Percentiles rank a stretch among this genome's conserved stretches.
phyloP scores from a whole-genome alignment of 2,888 invertebrate species.

The Spisula solida region DNA sequence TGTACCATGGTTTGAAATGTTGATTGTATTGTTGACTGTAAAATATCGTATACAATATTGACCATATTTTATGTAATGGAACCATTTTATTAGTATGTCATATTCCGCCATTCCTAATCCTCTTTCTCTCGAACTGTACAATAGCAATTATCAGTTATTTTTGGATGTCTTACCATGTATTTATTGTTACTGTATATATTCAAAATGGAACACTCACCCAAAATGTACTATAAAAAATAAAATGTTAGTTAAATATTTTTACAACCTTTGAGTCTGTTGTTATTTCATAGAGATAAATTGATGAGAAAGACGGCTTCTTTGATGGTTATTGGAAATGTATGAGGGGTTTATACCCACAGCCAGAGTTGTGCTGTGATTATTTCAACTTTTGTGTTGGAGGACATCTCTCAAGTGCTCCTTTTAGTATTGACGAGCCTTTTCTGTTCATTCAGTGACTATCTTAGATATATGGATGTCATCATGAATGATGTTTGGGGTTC shows the following conservation, averaged over 20 bases:
- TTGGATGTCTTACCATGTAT: conserved; percentile 40
- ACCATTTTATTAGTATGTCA: not conserved
- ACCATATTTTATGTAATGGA: conserved; percentile 4
- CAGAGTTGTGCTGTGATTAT: too few relatives aligned
- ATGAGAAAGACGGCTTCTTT: too few relatives aligned
- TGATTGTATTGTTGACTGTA: not conserved
- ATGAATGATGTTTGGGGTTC: too few relatives aligned
- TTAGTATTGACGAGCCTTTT: too few relatives aligned
- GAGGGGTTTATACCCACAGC: too few relatives aligned
- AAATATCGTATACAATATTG: not conserved
- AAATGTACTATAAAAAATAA: conserved; percentile 49
- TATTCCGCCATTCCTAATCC: conserved; percentile 4
- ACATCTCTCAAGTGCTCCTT: too few relatives aligned
- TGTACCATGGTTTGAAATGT: not conserved
- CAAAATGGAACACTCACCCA: conserved; percentile 46
- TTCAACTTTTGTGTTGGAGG: too few relatives aligned
- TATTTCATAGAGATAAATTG: not conserved
- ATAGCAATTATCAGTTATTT: conserved; percentile 26
- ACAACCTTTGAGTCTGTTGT: conserved; percentile 28
- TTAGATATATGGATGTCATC: too few relatives aligned
- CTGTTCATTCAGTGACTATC: too few relatives aligned
- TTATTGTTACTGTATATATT: conserved; percentile 55
- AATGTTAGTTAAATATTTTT: conserved; percentile 61
- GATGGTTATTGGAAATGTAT: too few relatives aligned
- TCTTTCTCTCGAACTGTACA: not conserved